Percentiles rank a stretch among this genome's conserved stretches.
phyloP scores from a whole-genome alignment of 2,113 vertebrate species.

The Drymodes brunneopygia region DNA sequence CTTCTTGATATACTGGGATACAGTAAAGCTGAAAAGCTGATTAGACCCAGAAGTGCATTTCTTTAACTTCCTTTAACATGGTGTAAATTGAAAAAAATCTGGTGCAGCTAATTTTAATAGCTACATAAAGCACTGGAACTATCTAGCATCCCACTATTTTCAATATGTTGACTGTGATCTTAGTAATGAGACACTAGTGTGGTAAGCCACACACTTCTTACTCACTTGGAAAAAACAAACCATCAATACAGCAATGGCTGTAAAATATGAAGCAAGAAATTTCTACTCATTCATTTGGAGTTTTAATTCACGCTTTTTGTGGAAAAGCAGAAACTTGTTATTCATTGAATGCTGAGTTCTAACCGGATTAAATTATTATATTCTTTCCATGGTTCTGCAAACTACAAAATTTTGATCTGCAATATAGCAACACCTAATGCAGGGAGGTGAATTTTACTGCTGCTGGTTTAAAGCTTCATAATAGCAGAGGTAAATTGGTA shows the following conservation, averaged over 20 bases:
- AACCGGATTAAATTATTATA: background rate
- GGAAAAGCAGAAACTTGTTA: background rate
- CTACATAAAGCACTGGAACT: background rate
- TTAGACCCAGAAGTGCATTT: background rate
- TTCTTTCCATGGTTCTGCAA: background rate
- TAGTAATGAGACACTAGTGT: background rate
- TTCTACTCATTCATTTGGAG: background rate
- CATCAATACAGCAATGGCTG: background rate
- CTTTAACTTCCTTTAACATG: background rate
- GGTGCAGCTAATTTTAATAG: background rate
- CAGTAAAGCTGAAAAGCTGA: conserved; percentile 16
- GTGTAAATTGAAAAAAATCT: background rate
- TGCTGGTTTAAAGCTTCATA: background rate
- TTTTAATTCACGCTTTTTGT: background rate
- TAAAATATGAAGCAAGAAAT: background rate
- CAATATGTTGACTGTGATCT: background rate
- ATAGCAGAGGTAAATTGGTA: background rate
- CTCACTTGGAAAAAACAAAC: background rate
- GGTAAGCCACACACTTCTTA: background rate
- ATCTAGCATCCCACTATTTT: background rate
- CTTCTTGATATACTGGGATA: conserved; percentile 23
- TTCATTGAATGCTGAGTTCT: background rate
- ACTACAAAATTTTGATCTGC: background rate
- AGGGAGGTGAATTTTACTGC: conserved; percentile 15
- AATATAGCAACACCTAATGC: background rate